Evolutionary conservation across 2,888 invertebrate species (phyloP), one percentile per base, ranked within the genome.

Genomic region (Myathropa florea): DNA sequence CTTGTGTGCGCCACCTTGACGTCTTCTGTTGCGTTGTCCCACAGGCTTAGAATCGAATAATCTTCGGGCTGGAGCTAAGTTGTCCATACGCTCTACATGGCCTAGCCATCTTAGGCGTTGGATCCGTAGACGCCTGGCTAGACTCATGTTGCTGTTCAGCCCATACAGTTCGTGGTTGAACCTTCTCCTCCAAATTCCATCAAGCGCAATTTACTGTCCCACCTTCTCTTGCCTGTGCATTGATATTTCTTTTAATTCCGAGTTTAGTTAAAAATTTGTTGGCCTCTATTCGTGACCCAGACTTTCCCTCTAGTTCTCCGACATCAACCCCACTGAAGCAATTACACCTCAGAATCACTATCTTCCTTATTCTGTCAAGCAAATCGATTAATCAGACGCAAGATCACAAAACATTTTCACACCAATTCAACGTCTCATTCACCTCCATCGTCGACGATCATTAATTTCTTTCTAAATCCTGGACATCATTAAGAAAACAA

Each of bases 391-490:
- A 86, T 86, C 83, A 86, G 83, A 70, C 71, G n/a, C 57, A 67
- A 83, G 78, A 78, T 78, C 83, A 83, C 83, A 83, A 75, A 83
- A 75, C 86, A 86, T 86, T 86, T 86, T 86, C 86, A 86, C 86
- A 86, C 86, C 86, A 86, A 86, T 75, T 86, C 75, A 64, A 73
- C 77, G 59, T 60, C 75, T 83, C 30, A 86, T 75, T 83, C 65
- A 36, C 24, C 26, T 65, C 61, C 75, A 33, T 72, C 71, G 28
- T 78, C 73, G 65, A 30, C 68, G 75, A 83, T 83, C 86, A 86
- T 86, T 86, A 86, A 86, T 86, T 86, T 83, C 70, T 30, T 71
- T 46, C 57, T 67, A 71, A 86, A 83, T 83, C 78, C 82, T 61
- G 83, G 83, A 78, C 86, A 86, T 86, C 83, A 83, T 86, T 86